phyloP scores from a whole-genome alignment of 2,888 invertebrate species.

The Megalurothrips usitatus region DNA sequence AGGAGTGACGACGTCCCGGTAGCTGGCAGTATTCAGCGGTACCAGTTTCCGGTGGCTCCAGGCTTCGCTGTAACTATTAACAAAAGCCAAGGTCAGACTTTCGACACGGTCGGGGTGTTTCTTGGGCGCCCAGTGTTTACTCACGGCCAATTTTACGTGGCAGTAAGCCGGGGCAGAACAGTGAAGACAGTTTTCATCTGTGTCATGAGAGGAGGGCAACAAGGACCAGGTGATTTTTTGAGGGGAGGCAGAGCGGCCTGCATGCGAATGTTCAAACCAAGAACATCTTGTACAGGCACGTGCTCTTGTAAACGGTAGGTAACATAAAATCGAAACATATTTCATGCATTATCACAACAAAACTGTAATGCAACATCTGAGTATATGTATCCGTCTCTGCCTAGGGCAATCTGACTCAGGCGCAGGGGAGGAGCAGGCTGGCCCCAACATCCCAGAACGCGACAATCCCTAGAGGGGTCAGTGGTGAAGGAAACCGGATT shows the following conservation, averaged over 20 bases:
- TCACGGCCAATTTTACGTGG: neutral
- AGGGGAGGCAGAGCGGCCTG: neutral
- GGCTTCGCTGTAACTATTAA: conserved; percentile 31
- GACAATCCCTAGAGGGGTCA: too few relatives aligned
- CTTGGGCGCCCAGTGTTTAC: neutral
- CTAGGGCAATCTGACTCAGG: too few relatives aligned
- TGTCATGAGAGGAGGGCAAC: neutral
- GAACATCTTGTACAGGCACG: neutral
- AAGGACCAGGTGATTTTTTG: neutral
- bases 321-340: too few relatives aligned
- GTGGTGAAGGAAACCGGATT: too few relatives aligned
- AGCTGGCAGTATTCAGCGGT: neutral
- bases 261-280: neutral
- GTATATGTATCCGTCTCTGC: too few relatives aligned
- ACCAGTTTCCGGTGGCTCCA: conserved; percentile 35
- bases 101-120: neutral
- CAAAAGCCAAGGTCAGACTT: conserved; percentile 30
- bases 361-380: too few relatives aligned
- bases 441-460: too few relatives aligned
- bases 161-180: neutral
- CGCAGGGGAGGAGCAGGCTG: too few relatives aligned
- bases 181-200: neutral
- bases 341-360: too few relatives aligned
- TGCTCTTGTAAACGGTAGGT: neutral
- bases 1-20: neutral